phyloP scores from a whole-genome alignment of 1,140 invertebrate genomes.

The Eriosoma lanigerum region DNA sequence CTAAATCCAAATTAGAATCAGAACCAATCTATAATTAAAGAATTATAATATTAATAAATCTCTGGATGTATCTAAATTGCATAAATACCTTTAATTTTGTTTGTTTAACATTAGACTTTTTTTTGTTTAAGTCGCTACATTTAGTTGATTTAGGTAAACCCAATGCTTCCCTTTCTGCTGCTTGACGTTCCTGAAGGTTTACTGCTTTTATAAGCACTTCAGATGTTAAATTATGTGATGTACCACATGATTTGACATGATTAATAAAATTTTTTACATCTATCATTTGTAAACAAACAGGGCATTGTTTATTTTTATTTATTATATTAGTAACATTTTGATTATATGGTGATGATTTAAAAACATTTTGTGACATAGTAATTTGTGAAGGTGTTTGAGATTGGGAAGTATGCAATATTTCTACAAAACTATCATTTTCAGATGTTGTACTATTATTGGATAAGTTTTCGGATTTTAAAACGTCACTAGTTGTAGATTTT shows the following conservation, averaged over 20 bases:
- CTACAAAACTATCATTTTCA: constrained; percentile 46
- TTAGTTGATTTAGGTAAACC: constrained; percentile 55
- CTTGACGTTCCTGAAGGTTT: constrained; percentile 60
- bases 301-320: constrained; percentile 51
- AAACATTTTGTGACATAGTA: constrained; percentile 21
- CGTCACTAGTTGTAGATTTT: not conserved
- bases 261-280: constrained; percentile 45
- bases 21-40: constrained; percentile 55
- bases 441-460: constrained; percentile 24
- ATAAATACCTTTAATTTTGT: constrained; percentile 24
- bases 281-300: constrained; percentile 52
- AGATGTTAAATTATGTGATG: constrained; percentile 60
- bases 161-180: constrained; percentile 59
- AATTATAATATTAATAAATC: not conserved
- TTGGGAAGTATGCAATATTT: constrained; percentile 30
- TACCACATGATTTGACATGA: constrained; percentile 62
- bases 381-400: not conserved
- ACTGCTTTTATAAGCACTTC: constrained; percentile 60
- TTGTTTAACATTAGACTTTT: constrained; percentile 35
- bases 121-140: constrained; percentile 50
- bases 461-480: not conserved
- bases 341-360: not conserved
- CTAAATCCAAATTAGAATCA: constrained; percentile 60
- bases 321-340: not conserved
- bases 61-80: not conserved